These are phyloP conservation scores for Rattus norvegicus DNA, from an alignment of 2,113 vertebrate species.

Conservation along the genomic window DNA sequence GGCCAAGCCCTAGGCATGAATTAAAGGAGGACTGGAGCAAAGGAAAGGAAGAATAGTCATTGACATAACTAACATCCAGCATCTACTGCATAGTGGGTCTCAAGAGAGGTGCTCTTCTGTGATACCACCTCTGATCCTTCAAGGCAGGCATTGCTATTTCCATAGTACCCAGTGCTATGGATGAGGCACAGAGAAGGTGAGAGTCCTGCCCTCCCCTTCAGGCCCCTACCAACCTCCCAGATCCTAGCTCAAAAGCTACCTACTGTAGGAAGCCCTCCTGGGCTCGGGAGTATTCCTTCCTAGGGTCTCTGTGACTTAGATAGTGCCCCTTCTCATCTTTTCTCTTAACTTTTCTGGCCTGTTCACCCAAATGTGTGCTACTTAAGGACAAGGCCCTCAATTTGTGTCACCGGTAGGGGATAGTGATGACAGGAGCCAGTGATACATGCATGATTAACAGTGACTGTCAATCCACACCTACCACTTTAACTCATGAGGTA, in stretches of 20 bases:
- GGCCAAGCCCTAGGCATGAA: background rate
- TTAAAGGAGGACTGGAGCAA: background rate
- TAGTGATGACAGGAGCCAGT: background rate
- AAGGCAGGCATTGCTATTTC: background rate
- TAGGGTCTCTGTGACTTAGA: background rate
- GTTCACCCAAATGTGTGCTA: background rate
- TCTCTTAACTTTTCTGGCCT: background rate
- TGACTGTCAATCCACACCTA: background rate
- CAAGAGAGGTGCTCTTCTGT: background rate
- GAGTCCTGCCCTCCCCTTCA: background rate
- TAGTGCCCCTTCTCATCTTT: background rate
- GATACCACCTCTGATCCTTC: background rate
- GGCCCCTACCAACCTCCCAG: slow-evolving; percentile 31
- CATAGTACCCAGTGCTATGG: background rate
- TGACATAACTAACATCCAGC: slow-evolving; percentile 21
- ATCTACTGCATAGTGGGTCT: background rate
- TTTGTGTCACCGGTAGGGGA: background rate
- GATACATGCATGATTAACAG: slow-evolving; percentile 22
- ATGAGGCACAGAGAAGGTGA: slow-evolving; percentile 8
- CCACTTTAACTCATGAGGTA: slow-evolving; percentile 3
- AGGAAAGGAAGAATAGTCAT: background rate
- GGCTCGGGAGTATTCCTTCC: slow-evolving; percentile 29
- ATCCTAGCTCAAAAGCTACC: background rate
- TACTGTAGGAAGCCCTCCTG: slow-evolving; percentile 45
- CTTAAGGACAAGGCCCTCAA: background rate